These are phyloP conservation scores for Staurois parvus DNA, from an alignment of 2,797 vertebrate species.

Conservation along the genomic window DNA sequence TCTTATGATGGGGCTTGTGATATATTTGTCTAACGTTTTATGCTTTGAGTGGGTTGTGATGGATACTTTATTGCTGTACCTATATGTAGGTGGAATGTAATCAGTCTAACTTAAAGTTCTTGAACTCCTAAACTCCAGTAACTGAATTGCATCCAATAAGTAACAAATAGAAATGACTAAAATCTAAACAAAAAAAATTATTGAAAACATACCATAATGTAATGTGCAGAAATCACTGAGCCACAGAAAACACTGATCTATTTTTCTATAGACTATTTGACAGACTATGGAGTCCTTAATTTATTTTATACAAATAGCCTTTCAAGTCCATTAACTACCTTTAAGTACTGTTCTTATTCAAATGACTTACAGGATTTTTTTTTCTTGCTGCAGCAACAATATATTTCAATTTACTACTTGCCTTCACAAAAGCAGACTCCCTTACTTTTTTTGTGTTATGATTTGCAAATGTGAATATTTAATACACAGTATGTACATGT, in stretches of 20 bases:
- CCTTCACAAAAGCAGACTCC: constrained; percentile 7
- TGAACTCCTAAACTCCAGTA: neutral
- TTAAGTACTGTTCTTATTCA: constrained; percentile 38
- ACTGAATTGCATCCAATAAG: constrained; percentile 25
- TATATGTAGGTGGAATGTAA: constrained; percentile 6
- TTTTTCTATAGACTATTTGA: constrained; percentile 22
- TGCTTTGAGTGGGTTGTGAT: neutral
- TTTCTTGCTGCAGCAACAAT: constrained; percentile 44
- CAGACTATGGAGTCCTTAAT: constrained; percentile 21
- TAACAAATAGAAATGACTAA: constrained; percentile 13
- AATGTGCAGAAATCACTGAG: constrained; percentile 25
- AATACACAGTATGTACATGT: neutral
- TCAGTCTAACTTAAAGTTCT: neutral
- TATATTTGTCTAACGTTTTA: neutral
- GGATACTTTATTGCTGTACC: neutral
- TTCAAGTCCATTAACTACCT: constrained; percentile 47
- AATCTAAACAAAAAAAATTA: constrained; percentile 24
- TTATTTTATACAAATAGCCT: constrained; percentile 54
- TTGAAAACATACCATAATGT: constrained; percentile 27
- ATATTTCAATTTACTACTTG: constrained; percentile 39
- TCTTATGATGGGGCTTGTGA: neutral
- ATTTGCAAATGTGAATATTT: neutral
- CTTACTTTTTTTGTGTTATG: neutral
- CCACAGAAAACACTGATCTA: constrained; percentile 31
- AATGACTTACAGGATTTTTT: constrained; percentile 39